Conservation (phyloP, 2,888 invertebrate genomes). For the Sepiola atlantica region DNA sequence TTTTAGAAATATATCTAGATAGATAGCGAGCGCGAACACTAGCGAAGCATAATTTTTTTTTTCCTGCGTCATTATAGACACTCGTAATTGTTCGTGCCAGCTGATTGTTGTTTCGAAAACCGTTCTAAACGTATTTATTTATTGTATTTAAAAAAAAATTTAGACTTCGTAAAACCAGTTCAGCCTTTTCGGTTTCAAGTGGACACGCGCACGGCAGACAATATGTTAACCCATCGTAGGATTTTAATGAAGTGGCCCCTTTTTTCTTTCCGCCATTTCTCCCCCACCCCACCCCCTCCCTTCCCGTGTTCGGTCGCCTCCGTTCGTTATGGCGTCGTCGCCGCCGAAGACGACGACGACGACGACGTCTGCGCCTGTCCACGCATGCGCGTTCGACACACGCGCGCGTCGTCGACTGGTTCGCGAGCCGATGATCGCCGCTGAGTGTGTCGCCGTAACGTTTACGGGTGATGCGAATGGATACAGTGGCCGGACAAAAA, state of each 20-base stretch:
- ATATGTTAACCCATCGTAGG: not conserved
- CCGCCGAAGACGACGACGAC: too few relatives aligned
- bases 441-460: not conserved
- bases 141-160: too few relatives aligned
- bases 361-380: not conserved
- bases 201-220: not conserved
- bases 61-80: too few relatives aligned
- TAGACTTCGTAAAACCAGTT: too few relatives aligned
- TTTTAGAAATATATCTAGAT: too few relatives aligned
- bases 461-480: not conserved
- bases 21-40: too few relatives aligned
- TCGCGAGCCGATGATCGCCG: not conserved
- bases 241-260: not conserved
- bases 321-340: not conserved
- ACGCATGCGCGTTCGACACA: not conserved
- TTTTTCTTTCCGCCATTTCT: not conserved
- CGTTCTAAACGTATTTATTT: too few relatives aligned
- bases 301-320: not conserved
- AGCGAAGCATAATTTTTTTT: too few relatives aligned
- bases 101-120: too few relatives aligned
- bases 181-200: too few relatives aligned
- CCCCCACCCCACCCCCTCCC: not conserved
- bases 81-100: too few relatives aligned
- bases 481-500: not conserved
- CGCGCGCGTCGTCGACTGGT: not conserved